A percentile compares a stretch with the other conserved stretches of the same genome.
Evolutionary conservation across 2,113 vertebrate species (phyloP).

Genomic region (Machaerirhynchus nigripectus): DNA sequence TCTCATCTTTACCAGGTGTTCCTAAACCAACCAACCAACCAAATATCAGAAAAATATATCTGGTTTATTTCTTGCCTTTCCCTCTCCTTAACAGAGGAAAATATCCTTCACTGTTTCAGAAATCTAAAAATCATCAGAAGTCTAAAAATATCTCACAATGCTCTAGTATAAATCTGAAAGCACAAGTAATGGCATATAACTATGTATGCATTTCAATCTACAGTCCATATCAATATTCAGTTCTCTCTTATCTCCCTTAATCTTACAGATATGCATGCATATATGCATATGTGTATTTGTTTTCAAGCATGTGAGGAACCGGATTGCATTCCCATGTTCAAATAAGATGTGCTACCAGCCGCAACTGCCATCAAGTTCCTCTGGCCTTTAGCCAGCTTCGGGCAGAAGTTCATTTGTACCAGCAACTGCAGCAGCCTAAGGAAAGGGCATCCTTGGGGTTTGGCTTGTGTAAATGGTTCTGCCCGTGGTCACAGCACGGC

Average conservation of each 20-base stretch:
- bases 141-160: neutral
- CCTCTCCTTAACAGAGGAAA: neutral
- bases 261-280: neutral
- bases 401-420: slow-evolving; percentile 18
- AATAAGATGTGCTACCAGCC: neutral
- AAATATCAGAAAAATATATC: neutral
- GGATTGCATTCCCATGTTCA: neutral
- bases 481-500: neutral
- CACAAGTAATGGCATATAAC: neutral
- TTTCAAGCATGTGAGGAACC: neutral
- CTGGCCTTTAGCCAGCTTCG: neutral
- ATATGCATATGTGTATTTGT: neutral
- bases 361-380: neutral
- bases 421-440: neutral
- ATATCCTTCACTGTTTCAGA: neutral
- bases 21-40: neutral
- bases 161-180: neutral
- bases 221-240: neutral
- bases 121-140: neutral
- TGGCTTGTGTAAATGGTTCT: neutral
- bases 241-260: neutral
- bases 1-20: neutral
- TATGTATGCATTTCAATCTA: neutral
- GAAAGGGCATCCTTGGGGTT: neutral
- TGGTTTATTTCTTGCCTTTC: neutral